Evolutionary conservation across 2,797 vertebrate species (phyloP), one percentile per base, ranked within the genome.

Genomic region (Gallinago stenura): DNA sequence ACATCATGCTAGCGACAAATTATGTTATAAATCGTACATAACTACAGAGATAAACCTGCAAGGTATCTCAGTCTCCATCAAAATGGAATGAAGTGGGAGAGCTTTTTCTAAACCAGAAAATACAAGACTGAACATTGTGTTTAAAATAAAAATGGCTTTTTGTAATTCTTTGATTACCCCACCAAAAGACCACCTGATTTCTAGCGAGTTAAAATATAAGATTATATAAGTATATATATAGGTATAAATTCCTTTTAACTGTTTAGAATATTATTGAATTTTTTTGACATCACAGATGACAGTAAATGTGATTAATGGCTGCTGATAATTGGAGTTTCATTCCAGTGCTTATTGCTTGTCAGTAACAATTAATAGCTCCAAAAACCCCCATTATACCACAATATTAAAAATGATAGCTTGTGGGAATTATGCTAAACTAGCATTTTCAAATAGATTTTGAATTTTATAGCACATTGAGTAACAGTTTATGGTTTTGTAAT

Each of bases 301-400:
- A 98, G 97, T 98, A 98, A 98, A 98, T 98, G 95, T 98, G 98
- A 99, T 98, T 98, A 98, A 99, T 98, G 97, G 97, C 96, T 89
- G 94, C 96, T 95, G 97, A 97, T 98, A 98, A 99, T 98, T 98
- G 95, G 96, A 98, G 98, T 98, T 99, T 97, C 98, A 97, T 98
- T 98, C 97, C 97, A 98, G 95, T 97, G 97, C 97, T 98, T 98
- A 98, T 97, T 98, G 97, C 98, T 98, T 98, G 98, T 98, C 98
- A 98, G 97, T 90, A 97, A 96, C 98, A 98, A 98, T 98, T 98
- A 98, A 98, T 98, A 98, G 98, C 96, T 97, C 90, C 87, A 98
- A 92, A 95, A 98, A 97, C 89, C 97, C 96, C 97, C 96, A 97
- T 97, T 98, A 97, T 98, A 98, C 98, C 93, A 96, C 92, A 98